Base-by-base conservation (phyloP, 2,113 vertebrate genomes). In the Lutjanus erythropterus region DNA sequence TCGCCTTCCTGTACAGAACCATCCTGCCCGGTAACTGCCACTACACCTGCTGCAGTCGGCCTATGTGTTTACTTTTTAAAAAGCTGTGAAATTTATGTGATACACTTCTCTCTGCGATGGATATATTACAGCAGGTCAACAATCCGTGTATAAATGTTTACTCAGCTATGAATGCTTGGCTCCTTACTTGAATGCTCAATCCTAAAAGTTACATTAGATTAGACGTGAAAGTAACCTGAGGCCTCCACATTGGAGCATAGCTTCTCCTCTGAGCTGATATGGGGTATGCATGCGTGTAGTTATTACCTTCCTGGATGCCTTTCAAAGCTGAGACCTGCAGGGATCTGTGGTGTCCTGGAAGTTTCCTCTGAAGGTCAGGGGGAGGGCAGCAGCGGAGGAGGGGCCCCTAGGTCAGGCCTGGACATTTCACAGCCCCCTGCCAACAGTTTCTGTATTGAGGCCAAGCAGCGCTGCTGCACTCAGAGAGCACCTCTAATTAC, bases 1-100 rank as follows among this genome's bases (percentile, higher is more conserved):
- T 98, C 59, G 96, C 96, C n/a, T 99, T 99, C 93, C 94, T 99
- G 91, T 99, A 99, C 84, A 96, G 97, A 83, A 99, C 98, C 39
- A 83, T 99, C 83, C 93, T 99, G 21, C 98, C 98, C 75, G 98
- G 98, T 98, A 94, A 85, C 76, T 46, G 10, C 25, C 44, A 35
- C 27, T 9, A 14, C 44, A 41, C 18, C 44, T 55, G 31, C 59
- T 41, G 4, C 52, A 10, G 10, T 50, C 6, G 19, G 16, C n/a
- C 12, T 27, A 29, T 16, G 41, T 49, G 56, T 49, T 53, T 35
- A 14, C 58, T 47, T 64, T 74, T n/a, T 41, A 18, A 58, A 65
- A 52, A 47, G 37, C 21, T 9, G 44, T 47, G 50, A 62, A 58
- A 35, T 78, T 5, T 64, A 44, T 73, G 9, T 29, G 74, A 44